Evolutionary conservation across 2,888 invertebrate genomes (phyloP), one percentile per base, ranked within the genome.

Genomic region (Metacarcinus magister): DNA sequence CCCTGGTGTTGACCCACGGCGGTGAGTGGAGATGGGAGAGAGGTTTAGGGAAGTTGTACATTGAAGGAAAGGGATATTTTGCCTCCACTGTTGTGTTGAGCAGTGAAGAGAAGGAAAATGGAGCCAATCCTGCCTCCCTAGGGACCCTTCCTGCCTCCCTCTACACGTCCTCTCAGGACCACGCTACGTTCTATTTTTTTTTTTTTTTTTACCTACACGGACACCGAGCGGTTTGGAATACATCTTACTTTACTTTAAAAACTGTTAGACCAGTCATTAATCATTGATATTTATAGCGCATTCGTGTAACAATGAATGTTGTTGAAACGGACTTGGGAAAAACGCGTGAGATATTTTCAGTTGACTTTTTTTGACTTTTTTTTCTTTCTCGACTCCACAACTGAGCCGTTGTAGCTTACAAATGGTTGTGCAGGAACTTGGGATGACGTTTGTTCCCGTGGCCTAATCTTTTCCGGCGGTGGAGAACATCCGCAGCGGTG

Each of bases 51-150:
- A 75, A 16, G 75, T 75, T 75, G 75, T 28, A 75, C 75, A 75
- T 75, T 75, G n/a, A 0, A 75, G 75, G 28, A 75, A 75, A 75
- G 75, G 28, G 75, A 75, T 75, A 75, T 75, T 75, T n/a, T 75
- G 75, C 75, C 75, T 75, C 23, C 75, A n/a, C 75, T 75, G n/a
- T 75, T 28, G 75, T 75, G 75, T 75, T 75, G 75, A 75, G 23
- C 23, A n/a, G 75, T 75, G 75, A 75, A 75, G 75, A 75, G 28
- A 28, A 28, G 75, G 28, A 75, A 75, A 75, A 75, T 75, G 75
- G 28, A 75, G 23, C n/a, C 28, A 75, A 75, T n/a, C 75, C 28
- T 23, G 75, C 19, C 28, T 75, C 28, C 28, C 75, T 1, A 60
- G 60, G 23, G 19, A 75, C 75, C 75, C 28, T 75, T 23, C 75